Conservation (phyloP, 2,797 vertebrate genomes). For the Enteromius thamalakanensis region DNA sequence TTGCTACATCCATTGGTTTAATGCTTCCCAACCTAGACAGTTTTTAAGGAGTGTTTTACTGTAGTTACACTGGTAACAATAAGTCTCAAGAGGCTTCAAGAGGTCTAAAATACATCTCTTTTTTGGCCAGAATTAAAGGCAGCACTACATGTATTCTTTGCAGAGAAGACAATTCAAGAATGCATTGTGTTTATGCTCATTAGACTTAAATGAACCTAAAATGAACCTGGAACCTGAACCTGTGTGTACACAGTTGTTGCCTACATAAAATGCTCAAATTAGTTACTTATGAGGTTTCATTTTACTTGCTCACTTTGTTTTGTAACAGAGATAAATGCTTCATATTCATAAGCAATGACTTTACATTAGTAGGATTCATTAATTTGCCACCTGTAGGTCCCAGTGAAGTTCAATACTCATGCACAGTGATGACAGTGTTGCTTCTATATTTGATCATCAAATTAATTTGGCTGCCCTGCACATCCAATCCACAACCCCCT, state of each 20-base stretch:
- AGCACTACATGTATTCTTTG: background rate
- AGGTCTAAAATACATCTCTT: background rate
- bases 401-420: background rate
- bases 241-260: background rate
- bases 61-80: background rate
- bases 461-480: slow-evolving; percentile 17
- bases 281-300: background rate
- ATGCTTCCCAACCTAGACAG: background rate
- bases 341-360: background rate
- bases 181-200: background rate
- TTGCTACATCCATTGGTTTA: background rate
- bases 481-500: slow-evolving; percentile 12
- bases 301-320: background rate
- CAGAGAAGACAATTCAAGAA: background rate
- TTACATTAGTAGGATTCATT: background rate
- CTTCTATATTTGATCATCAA: slow-evolving; percentile 1
- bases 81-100: background rate
- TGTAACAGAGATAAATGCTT: background rate
- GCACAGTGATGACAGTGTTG: background rate
- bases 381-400: slow-evolving; percentile 3
- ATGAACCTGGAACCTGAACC: background rate
- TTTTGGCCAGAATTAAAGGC: background rate
- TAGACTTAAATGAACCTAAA: too few relatives aligned
- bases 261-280: background rate
- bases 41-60: background rate